Conservation (phyloP, 1,140 invertebrate species). For the Brachionus paranguensis region DNA sequence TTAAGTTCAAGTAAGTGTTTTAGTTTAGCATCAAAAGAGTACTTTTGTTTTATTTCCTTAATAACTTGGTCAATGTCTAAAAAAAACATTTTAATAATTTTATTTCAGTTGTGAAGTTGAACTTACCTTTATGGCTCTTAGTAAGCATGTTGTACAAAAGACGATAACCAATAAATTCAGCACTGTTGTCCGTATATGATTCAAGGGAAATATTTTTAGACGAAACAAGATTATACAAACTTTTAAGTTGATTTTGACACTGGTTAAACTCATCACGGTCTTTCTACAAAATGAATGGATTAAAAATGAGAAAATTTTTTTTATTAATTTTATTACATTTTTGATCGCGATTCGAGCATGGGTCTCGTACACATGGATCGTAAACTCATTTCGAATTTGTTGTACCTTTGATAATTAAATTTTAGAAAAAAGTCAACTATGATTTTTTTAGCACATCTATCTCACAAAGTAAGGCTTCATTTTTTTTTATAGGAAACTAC, state of each 20-base stretch:
- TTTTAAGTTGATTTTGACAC: slow-evolving; percentile 39
- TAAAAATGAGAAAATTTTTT: background rate
- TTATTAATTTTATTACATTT: slow-evolving; percentile 4
- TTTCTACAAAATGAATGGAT: background rate
- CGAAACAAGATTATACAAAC: slow-evolving; percentile 36
- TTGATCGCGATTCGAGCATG: slow-evolving; percentile 63
- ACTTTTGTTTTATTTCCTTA: slow-evolving; percentile 24
- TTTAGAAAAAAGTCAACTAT: background rate
- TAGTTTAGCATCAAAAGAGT: background rate
- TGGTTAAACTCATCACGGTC: slow-evolving; percentile 39
- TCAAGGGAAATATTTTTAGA: slow-evolving; percentile 19
- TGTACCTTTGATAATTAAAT: slow-evolving; percentile 67
- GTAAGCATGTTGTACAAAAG: slow-evolving; percentile 40
- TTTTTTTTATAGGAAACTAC: no score
- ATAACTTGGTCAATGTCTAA: slow-evolving; percentile 38
- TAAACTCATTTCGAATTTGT: slow-evolving; percentile 85
- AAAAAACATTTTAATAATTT: background rate
- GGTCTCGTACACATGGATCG: slow-evolving; percentile 92
- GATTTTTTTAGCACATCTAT: no score
- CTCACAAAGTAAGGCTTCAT: no score
- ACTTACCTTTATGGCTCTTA: slow-evolving; percentile 32
- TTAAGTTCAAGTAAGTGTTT: slow-evolving; percentile 37
- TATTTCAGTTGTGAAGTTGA: background rate
- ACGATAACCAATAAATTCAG: slow-evolving; percentile 39
- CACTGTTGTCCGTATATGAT: slow-evolving; percentile 15